phyloP scores from a whole-genome alignment of 2,888 invertebrate genomes.

The Drosophila greeni region DNA sequence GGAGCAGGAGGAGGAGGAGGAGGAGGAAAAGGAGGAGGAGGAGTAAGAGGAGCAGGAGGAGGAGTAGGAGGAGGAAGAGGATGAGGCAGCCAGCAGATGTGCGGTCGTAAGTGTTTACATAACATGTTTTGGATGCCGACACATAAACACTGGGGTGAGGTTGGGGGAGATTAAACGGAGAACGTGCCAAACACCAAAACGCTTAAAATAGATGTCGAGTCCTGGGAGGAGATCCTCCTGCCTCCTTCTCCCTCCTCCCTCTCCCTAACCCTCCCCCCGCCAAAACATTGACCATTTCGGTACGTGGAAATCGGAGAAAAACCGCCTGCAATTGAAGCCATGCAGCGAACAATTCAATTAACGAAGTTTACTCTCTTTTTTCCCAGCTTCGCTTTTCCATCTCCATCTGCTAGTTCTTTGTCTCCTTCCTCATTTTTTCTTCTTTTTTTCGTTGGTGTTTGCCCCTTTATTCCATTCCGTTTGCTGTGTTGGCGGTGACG shows the following conservation, averaged over 20 bases:
- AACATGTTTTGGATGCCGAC: constrained; percentile 65
- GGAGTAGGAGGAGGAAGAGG: not conserved
- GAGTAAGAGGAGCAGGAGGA: no score
- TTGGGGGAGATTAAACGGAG: constrained; percentile 48
- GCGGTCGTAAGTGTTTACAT: constrained; percentile 71
- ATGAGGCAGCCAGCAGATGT: constrained; percentile 58
- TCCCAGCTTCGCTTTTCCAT: constrained; percentile 1
- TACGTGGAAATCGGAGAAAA: constrained; percentile 13
- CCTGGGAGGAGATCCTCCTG: constrained; percentile 7
- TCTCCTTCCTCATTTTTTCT: not conserved
- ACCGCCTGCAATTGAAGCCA: constrained; percentile 58
- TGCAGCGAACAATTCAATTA: constrained; percentile 68
- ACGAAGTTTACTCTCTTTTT: constrained; percentile 53
- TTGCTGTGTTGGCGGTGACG: constrained; percentile 58
- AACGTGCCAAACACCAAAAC: constrained; percentile 66
- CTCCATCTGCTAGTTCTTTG: not conserved
- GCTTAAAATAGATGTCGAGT: constrained; percentile 49
- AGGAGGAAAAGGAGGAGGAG: no score
- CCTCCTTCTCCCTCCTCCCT: no score
- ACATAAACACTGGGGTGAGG: constrained; percentile 56
- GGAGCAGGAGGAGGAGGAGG: no score
- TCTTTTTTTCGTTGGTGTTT: constrained; percentile 30
- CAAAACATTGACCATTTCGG: constrained; percentile 32
- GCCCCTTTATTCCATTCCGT: constrained; percentile 42
- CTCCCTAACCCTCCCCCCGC: constrained; percentile 3